A percentile compares a stretch with the other conserved stretches of the same genome.
phyloP scores from a whole-genome alignment of 2,797 vertebrate species.

The Ptychadena robeensis region DNA sequence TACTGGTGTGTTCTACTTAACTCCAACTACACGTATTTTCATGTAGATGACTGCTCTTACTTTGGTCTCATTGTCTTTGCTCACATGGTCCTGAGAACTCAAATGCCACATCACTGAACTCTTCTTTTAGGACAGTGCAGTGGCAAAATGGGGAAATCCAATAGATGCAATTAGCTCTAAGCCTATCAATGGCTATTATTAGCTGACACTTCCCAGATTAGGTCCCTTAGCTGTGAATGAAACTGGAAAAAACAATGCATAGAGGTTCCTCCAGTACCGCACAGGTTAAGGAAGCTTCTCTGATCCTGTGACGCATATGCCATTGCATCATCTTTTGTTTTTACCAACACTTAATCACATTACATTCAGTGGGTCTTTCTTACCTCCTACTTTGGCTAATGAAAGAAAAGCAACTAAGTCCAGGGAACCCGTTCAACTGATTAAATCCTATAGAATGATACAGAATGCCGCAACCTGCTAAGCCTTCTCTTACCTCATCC shows the following conservation, averaged over 20 bases:
- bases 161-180: conserved; percentile 49
- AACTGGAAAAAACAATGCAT: conserved; percentile 25
- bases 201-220: conserved; percentile 40
- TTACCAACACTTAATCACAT: conserved; percentile 49
- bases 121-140: conserved; percentile 20
- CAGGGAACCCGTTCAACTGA: neutral
- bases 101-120: conserved; percentile 10
- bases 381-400: conserved; percentile 22
- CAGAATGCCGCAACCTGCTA: neutral
- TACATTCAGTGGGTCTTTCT: conserved; percentile 40
- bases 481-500: neutral
- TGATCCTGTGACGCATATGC: conserved; percentile 51
- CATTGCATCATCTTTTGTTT: conserved; percentile 43
- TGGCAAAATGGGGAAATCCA: conserved; percentile 38
- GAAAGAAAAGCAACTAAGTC: conserved; percentile 2
- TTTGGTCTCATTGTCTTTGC: neutral
- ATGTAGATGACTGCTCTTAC: neutral
- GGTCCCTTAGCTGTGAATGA: conserved; percentile 27
- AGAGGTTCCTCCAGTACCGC: neutral
- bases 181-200: conserved; percentile 39
- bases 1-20: no score
- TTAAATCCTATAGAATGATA: conserved; percentile 1
- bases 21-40: no score
- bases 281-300: conserved; percentile 38
- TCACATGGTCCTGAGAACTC: neutral